A percentile compares a stretch with the other conserved stretches of the same genome.
These are phyloP conservation scores for Meles meles DNA, from an alignment of 2,113 vertebrate genomes.

Conservation along the genomic window DNA sequence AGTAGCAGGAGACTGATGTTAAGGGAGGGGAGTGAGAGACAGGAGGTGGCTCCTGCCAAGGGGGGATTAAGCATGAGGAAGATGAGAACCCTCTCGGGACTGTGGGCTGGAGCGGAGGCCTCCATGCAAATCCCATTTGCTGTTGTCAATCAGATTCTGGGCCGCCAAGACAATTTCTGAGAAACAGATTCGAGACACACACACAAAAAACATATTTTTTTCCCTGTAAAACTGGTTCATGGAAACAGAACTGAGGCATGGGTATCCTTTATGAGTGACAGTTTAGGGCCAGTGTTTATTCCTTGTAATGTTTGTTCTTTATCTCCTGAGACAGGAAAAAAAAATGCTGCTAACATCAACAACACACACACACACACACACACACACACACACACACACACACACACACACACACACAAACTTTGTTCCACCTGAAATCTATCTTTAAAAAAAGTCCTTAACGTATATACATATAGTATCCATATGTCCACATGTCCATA, in stretches of 20 bases:
- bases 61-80: not conserved
- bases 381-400: not conserved
- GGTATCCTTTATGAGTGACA: not conserved
- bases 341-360: not conserved
- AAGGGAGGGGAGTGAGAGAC: not conserved
- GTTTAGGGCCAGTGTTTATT: slow-evolving; percentile 34
- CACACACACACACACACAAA: not conserved
- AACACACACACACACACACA: not conserved
- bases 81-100: not conserved
- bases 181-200: not conserved
- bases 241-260: not conserved
- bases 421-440: not conserved
- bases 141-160: not conserved
- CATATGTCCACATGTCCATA: not conserved
- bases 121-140: slow-evolving; percentile 17
- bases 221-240: slow-evolving; percentile 6
- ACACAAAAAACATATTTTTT: not conserved
- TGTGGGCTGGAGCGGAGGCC: not conserved
- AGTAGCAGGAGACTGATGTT: fast-evolving
- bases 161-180: not conserved
- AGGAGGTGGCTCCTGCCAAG: not conserved
- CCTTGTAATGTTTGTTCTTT: not conserved
- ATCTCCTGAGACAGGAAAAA: slow-evolving; percentile 12
- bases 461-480: not conserved
- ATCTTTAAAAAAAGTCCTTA: not conserved